Evolutionary conservation across 2,888 invertebrate genomes (phyloP), one percentile per base, ranked within the genome.

Genomic region (Cheilosia soror): DNA sequence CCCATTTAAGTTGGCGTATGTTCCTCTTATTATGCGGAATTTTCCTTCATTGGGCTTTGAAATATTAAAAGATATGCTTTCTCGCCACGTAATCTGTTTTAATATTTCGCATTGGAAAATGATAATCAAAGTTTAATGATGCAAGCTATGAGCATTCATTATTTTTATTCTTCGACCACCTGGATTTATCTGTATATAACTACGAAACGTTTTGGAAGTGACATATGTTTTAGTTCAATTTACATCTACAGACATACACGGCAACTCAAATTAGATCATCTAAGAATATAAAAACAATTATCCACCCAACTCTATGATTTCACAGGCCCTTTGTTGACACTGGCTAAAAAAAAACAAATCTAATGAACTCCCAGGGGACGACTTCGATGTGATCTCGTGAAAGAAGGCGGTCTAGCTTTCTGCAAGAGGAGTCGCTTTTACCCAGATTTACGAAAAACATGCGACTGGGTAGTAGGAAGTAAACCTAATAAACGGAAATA

Each of bases 211-310:
- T 55, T 73, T 58, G 47, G 53, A 51, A 42, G 58, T 72, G 72
- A 82, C 82, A 82, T 72, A 72, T 66, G 77, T 77, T 66, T 66
- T 71, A 58, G 49, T 65, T 65, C 31, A 40, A 58, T 71, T 82
- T 66, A 58, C 71, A 40, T 60, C 25, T 62, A 53, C 55, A 66
- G 55, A 78, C 68, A 72, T 68, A 72, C 44, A 72, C 25, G 72
- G 62, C 72, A 73, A 66, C 66, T 78, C 29, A 37, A 68, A 51
- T 73, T 78, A 78, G 72, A 83, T 68, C 55, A 78, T 20, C 49
- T 73, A 83, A 68, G 68, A 78, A 68, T 72, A 83, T 68, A 78
- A 77, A 82, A 83, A 66, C 66, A 78, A 72, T 83, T 83, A 72
- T 83, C 72, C 78, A 66, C 55, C 72, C 62, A 31, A 53, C 55